Evolutionary conservation across 2,797 vertebrate species (phyloP), one percentile per base, ranked within the genome.

Genomic region (Rhinophrynus dorsalis): DNA sequence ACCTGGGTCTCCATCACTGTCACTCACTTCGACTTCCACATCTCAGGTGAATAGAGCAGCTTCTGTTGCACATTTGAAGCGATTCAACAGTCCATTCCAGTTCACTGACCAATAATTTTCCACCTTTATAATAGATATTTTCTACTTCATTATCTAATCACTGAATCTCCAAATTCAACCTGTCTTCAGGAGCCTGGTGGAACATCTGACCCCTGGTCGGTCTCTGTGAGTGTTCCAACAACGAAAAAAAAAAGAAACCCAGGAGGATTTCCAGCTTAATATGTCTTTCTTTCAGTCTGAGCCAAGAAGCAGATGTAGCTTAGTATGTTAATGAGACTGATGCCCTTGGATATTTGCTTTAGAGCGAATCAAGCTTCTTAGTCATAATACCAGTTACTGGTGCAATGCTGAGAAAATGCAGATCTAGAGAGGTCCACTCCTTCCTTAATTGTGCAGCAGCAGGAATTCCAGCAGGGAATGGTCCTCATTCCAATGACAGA

Each of bases 221-320:
- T 54, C 51, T 17, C 58, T 52, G 55, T 12, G 50, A 27, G 51
- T 29, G 48, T 3, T 21, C 30, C 17, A 47, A 37, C 3, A 20
- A 26, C 21, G n/a, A n/a, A n/a, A n/a, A n/a, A n/a, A n/a, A n/a
- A n/a, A n/a, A n/a, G n/a, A n/a, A n/a, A n/a, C n/a, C n/a, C 17
- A 17, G 57, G 3, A 45, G 57, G 6, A 38, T n/a, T n/a, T n/a
- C n/a, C n/a, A n/a, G n/a, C n/a, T n/a, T n/a, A n/a, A n/a, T n/a
- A n/a, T n/a, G n/a, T 2, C 81, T 78, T 18, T 24, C 21, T 13
- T 18, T 70, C 82, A 66, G 76, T 42, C 79, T 85, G 77, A 87
- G 80, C 86, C 76, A 75, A 80, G 83, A 88, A 88, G 91, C 90
- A 92, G 91, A 88, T 90, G 91, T 81, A 88, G 86, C 89, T 90